Base-by-base conservation (phyloP, 2,797 vertebrate species). In the Hoplostethus atlanticus region DNA sequence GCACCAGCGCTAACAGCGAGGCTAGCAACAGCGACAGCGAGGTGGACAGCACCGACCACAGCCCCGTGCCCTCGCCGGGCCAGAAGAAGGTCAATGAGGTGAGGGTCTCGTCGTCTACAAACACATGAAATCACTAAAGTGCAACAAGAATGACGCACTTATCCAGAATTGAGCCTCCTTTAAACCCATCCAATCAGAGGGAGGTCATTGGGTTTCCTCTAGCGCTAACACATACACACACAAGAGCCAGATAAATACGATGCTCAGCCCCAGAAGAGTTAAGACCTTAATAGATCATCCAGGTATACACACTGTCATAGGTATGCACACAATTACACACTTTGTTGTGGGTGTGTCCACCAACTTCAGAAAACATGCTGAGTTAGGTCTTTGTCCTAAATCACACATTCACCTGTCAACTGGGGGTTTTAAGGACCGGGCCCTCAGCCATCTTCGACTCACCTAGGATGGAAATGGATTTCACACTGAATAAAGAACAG, bases 11-110 rank as follows among this genome's bases (percentile, higher is more conserved):
- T 0, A 96, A 96, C 87, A 97, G 96, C 0, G 98, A 99, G 82
- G 97, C 97, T 77, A 99, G 97, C 92, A 98, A 98, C 83, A 98
- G 97, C 0, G 98, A 99, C 92, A 99, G 97, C 0, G 98, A 99
- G 61, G 96, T 93, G 0, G 98, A 99, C 84, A 98, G 98, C 75
- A 56, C 92, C 0, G 98, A 99, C 67, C 97, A 96, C 93, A 99
- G 97, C 87, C 97, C 98, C 0, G 93, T 96, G 13, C 97, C 97
- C 0, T 99, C 97, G 0, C 97, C 98, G 0, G 94, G 97, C 63
- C 97, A 99, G 92, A 99, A 98, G 46, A 98, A 98, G 89, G 95
- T 95, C 86, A 96, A 94, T 0, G 98, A 99, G 96, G 98, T 98
- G 62, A 85, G 87, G 17, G 42, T 65, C 13, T 6, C 5, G 21